Evolutionary conservation across 37 sponge, comb jelly and placozoan species (phyloP), one percentile per base, ranked within the genome.

Genomic region (Sycon ciliatum): DNA sequence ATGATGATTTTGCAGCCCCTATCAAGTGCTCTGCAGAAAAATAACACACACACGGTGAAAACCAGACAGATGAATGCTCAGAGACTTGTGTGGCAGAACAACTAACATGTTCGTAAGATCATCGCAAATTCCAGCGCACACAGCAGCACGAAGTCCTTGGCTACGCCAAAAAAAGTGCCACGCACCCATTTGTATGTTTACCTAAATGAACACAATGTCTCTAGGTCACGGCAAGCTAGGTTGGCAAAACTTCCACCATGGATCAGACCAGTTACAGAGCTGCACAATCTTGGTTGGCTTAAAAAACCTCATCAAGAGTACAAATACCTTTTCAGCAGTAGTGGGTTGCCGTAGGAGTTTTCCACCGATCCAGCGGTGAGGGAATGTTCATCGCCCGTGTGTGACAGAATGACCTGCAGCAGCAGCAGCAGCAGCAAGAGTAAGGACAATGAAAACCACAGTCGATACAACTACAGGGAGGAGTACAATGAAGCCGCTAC

Each of bases 1-100:
- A 85, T 84, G 33, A 91, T 91, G 6, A 91, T 76, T 68, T 84
- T 86, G 56, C 86, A 87, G 28, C 92, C 92, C 56, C 69, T 71
- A 40, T 86, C 68, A 28, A 90, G 77, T 6, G 91, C 72, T 31
- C 84, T 83, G 64, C 9, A 33, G 36, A 33, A 11, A 57, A 69
- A 20, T 13, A 38, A 11, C 11, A 72, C 58, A 33, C 56, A 6
- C 37, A 33, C 23, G 35, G 16, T 16, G 24, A 64, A 4, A 34
- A 67, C 32, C 38, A 67, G 33, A 58, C 7, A n/a, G 32, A 60
- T 18, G 16, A 60, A 60, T 24, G 26, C 16, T 60, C 63, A 60
- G 18, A 13, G 53, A 46, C 53, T 42, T 9, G 9, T 42, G 49
- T 42, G n/a, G n/a, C n/a, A n/a, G n/a, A n/a, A n/a, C n/a, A n/a